Evolutionary conservation across 2,888 invertebrate genomes (phyloP), one percentile per base, ranked within the genome.

Genomic region (Salpingus planirostris): DNA sequence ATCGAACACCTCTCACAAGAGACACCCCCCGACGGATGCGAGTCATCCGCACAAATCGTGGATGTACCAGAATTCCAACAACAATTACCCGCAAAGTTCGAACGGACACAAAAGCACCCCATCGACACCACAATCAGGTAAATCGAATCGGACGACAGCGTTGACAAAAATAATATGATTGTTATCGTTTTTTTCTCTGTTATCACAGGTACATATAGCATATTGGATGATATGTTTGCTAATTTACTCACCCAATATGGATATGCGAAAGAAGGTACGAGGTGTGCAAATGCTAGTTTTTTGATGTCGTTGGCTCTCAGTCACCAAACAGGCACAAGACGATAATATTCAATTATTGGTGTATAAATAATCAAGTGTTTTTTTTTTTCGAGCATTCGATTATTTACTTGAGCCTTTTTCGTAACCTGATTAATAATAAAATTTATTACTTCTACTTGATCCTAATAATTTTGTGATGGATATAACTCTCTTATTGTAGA

Each of bases 191-290:
- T 13, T 28, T 28, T 32, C 31, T 27, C 21, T 27, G 26, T 27
- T 21, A n/a, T 23, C 25, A 22, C 36, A 54, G 54, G 54, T 51
- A 42, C 54, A 29, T 52, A 45, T 52, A 50, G 49, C 46, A 45
- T 55, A 44, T 49, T 56, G 50, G 54, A 56, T 44, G 56, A 56
- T 51, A 55, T 56, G 54, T 53, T 54, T 42, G 46, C 54, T 41
- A 56, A 55, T 51, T 53, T 55, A 43, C 49, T 55, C 39, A 49
- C 50, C 40, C 54, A 56, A 34, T 55, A 51, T 36, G 54, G 53
- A 50, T 50, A 50, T 42, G 43, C 52, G 38, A 54, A 50, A 46
- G 40, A 52, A 56, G 56, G 56, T 56, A 55, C 44, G 51, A 51
- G 52, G 54, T 52, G 50, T 47, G 46, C 38, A 38, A 38, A 38